Evolutionary conservation across 1,140 invertebrate genomes (phyloP).

Genomic region (Aphidius ervi): DNA sequence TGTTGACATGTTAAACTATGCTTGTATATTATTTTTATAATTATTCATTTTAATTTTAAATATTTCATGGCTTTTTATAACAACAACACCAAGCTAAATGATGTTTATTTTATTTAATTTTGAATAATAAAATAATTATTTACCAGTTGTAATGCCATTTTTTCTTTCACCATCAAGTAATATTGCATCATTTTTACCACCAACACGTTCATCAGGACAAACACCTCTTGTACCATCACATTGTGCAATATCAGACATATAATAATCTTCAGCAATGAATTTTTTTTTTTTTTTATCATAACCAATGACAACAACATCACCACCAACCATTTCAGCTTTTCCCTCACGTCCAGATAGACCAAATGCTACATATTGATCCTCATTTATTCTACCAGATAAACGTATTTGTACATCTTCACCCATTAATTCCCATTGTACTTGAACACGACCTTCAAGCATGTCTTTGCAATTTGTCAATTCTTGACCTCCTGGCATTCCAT

Average conservation of each 20-base stretch:
- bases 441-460: conserved; percentile 70
- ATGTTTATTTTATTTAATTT: conserved; percentile 13
- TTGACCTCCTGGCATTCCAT: conserved; percentile 52
- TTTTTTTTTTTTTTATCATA: conserved; percentile 66
- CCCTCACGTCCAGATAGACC: conserved; percentile 75
- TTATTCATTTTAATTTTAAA: too few species aligned
- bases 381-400: conserved; percentile 69
- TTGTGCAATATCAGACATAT: conserved; percentile 76
- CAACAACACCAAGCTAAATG: conserved; percentile 26
- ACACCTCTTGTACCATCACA: conserved; percentile 78
- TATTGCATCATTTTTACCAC: conserved; percentile 75
- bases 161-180: conserved; percentile 69
- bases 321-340: conserved; percentile 68
- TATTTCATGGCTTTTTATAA: not conserved
- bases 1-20: too few species aligned
- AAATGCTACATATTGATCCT: conserved; percentile 85
- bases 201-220: conserved; percentile 78
- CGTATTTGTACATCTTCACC: conserved; percentile 72
- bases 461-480: conserved; percentile 71
- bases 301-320: conserved; percentile 80
- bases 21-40: too few species aligned
- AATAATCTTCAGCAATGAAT: conserved; percentile 80
- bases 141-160: conserved; percentile 73
- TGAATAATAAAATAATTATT: too few species aligned
- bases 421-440: conserved; percentile 76